Base-by-base conservation (phyloP, 1,140 invertebrate genomes). In the Drosophila repletoides region DNA sequence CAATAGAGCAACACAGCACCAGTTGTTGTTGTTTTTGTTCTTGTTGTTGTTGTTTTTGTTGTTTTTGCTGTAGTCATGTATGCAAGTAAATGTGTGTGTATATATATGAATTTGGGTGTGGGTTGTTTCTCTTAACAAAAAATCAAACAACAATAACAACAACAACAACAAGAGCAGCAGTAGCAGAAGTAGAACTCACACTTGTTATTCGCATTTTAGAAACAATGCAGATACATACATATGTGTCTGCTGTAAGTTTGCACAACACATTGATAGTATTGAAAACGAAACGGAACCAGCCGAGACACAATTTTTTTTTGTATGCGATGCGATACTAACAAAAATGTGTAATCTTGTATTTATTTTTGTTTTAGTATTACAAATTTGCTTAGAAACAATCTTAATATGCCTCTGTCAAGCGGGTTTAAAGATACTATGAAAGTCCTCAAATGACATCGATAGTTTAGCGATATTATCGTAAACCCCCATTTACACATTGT, bases 191-290 rank as follows among this genome's bases (percentile, higher is more conserved):
- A 22, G 21, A 43, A 64, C 49, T 65, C 65, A 68, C 72, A 76
- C 40, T 81, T 83, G 61, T 76, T 76, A 73, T 76, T 76, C 51
- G 63, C 68, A 72, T 81, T 64, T 56, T 31, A 22, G 24, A 40
- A 38, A 55, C 14, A 29, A 45, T 61, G 46, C 64, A 28, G 19
- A 38, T 36, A 48, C n/a, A n/a, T 29, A 33, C 9, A 3, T 36
- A n/a, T 21, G 4, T 49, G 5, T 58, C 1, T 41, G 26, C n/a
- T 34, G 9, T 10, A 10, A 26, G 12, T 53, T 12, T 52, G 45
- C 56, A n/a, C n/a, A n/a, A n/a, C n/a, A n/a, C 56, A 40, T 26
- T 46, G 21, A 46, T 46, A 34, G 9, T 21, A 24, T 24, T 22
- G 7, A 5, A 12, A 34, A 41, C 21, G 28, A 63, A 43, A 63